Percentiles rank a stretch among this genome's conserved stretches.
Evolutionary conservation across 2,113 vertebrate genomes (phyloP).

Genomic region (Mirounga angustirostris): DNA sequence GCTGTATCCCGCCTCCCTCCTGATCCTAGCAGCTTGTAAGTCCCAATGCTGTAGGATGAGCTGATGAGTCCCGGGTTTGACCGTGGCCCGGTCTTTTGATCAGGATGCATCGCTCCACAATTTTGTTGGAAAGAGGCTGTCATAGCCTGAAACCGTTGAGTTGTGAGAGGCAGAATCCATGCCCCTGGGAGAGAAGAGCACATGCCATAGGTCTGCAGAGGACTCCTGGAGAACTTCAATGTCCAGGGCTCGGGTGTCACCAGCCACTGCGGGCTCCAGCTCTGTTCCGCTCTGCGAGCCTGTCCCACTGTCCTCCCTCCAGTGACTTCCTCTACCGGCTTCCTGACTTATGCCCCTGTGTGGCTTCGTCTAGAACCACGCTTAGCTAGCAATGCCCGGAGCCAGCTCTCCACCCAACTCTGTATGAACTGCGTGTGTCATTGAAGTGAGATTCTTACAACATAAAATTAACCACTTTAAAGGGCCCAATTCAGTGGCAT

Average conservation of each 20-base stretch:
- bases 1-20: neutral
- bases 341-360: rapidly evolving
- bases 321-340: rapidly evolving
- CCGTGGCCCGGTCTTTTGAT: neutral
- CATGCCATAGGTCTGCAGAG: rapidly evolving
- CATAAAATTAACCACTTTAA: neutral
- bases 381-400: neutral
- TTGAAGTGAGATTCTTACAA: neutral
- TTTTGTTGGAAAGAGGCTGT: neutral
- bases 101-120: no score
- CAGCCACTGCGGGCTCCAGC: neutral
- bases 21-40: rapidly evolving
- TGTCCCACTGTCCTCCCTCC: rapidly evolving
- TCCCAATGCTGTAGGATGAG: neutral
- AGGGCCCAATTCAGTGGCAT: rapidly evolving
- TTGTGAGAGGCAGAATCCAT: neutral
- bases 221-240: neutral
- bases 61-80: neutral
- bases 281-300: rapidly evolving
- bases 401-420: neutral
- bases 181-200: neutral
- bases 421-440: neutral
- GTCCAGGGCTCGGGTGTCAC: neutral
- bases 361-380: no score
- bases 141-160: neutral